These are phyloP conservation scores for Corythornis cristatus DNA, from an alignment of 2,113 vertebrate genomes.

Conservation along the genomic window DNA sequence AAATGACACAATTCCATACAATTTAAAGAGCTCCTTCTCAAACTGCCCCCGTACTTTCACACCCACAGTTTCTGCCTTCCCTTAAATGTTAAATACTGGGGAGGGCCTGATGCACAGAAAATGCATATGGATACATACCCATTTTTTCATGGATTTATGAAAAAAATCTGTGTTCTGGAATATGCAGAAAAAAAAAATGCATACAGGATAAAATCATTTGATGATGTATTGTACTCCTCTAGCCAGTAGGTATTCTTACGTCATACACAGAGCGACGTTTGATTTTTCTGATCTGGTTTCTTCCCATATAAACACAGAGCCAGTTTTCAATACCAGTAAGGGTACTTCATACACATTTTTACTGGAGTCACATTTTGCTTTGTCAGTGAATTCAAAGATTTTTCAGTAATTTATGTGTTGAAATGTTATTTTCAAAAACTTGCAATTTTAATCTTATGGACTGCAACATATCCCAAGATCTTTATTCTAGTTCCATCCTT, in stretches of 20 bases:
- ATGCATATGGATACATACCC: not conserved
- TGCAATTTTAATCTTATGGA: not conserved
- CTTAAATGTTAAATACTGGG: constrained; percentile 18
- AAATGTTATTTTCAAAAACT: not conserved
- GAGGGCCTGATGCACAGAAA: not conserved
- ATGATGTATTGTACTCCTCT: not conserved
- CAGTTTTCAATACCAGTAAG: not conserved
- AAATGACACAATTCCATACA: constrained; percentile 32
- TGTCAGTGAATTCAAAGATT: not conserved
- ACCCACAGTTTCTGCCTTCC: constrained; percentile 5
- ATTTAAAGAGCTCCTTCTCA: constrained; percentile 46
- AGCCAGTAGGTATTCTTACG: not conserved
- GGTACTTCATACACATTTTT: not conserved
- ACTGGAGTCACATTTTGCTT: not conserved
- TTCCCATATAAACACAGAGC: not conserved
- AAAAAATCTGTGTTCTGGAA: not conserved
- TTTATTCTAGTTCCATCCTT: not conserved
- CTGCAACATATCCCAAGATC: not conserved
- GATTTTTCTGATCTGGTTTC: not conserved
- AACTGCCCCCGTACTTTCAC: constrained; percentile 26
- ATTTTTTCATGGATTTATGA: not conserved
- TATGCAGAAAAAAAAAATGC: not conserved
- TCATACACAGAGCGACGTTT: rapidly evolving
- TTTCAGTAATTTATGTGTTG: not conserved
- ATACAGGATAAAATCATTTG: not conserved